A percentile compares a stretch with the other conserved stretches of the same genome.
phyloP scores from a whole-genome alignment of 2,113 vertebrate species.

The Picathartes gymnocephalus region DNA sequence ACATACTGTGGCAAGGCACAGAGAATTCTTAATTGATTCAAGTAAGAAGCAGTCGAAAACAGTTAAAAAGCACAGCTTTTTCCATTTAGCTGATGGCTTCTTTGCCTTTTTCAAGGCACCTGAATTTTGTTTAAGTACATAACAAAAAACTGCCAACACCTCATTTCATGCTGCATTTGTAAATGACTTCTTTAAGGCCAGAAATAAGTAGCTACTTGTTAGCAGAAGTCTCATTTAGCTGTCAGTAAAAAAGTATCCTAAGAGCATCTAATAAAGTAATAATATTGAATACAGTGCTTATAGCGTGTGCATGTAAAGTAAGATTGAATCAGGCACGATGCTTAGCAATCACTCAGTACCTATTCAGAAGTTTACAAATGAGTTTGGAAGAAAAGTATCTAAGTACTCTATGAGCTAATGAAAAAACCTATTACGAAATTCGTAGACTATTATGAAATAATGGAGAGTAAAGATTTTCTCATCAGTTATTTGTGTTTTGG shows the following conservation, averaged over 20 bases:
- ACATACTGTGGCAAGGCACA: conserved; percentile 36
- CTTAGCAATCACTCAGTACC: not conserved
- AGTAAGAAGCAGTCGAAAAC: not conserved
- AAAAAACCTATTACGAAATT: not conserved
- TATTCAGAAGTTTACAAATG: not conserved
- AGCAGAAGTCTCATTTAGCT: conserved; percentile 27
- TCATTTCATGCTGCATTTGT: conserved; percentile 31
- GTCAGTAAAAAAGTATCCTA: conserved; percentile 10
- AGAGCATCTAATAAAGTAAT: conserved; percentile 36
- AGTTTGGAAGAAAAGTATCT: not conserved
- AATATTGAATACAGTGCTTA: not conserved
- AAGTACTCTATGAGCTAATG: not conserved
- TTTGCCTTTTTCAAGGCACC: not conserved
- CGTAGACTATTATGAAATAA: not conserved
- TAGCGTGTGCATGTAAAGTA: not conserved
- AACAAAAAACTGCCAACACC: not conserved
- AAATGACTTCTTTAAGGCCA: conserved; percentile 4
- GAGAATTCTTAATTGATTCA: conserved; percentile 36
- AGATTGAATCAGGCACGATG: not conserved
- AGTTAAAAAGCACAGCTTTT: not conserved
- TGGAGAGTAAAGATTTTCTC: not conserved
- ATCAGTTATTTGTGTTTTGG: not conserved
- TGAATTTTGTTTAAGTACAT: conserved; percentile 14
- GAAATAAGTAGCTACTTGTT: conserved; percentile 14
- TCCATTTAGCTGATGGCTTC: not conserved